Percentiles rank a stretch among this genome's conserved stretches.
Evolutionary conservation across 2,113 vertebrate genomes (phyloP).

Genomic region (Psittacus erithacus): DNA sequence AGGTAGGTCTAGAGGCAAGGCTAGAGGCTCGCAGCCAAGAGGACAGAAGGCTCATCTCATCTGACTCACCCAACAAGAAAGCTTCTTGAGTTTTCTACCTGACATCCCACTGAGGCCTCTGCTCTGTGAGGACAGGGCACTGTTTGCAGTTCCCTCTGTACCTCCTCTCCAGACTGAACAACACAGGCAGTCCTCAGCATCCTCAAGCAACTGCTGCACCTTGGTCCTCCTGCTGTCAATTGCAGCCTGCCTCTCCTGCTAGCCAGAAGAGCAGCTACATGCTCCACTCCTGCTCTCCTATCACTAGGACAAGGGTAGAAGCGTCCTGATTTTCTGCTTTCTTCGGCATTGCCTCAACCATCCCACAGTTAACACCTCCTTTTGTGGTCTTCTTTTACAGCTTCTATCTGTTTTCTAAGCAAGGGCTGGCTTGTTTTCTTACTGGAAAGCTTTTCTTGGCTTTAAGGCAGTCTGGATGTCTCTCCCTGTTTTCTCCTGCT

Average conservation of each 20-base stretch:
- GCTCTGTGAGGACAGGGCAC: fast-evolving
- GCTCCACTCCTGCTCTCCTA: background rate
- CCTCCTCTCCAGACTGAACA: background rate
- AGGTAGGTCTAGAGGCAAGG: background rate
- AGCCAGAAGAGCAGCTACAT: background rate
- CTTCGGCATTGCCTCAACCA: background rate
- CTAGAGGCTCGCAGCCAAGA: background rate
- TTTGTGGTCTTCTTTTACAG: background rate
- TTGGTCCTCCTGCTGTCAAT: background rate
- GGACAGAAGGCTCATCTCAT: background rate
- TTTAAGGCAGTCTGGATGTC: background rate
- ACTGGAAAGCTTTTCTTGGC: background rate
- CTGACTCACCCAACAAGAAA: background rate
- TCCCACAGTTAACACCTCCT: background rate
- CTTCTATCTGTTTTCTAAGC: background rate
- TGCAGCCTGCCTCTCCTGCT: background rate
- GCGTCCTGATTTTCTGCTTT: background rate
- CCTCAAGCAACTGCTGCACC: background rate
- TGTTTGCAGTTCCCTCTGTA: background rate
- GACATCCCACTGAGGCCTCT: background rate
- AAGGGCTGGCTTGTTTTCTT: background rate
- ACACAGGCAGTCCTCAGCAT: background rate
- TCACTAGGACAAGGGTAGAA: background rate
- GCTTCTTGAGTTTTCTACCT: background rate
- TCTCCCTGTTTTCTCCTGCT: background rate